Evolutionary conservation across 2,113 vertebrate species (phyloP).

Genomic region (Cheirogaleus medius): DNA sequence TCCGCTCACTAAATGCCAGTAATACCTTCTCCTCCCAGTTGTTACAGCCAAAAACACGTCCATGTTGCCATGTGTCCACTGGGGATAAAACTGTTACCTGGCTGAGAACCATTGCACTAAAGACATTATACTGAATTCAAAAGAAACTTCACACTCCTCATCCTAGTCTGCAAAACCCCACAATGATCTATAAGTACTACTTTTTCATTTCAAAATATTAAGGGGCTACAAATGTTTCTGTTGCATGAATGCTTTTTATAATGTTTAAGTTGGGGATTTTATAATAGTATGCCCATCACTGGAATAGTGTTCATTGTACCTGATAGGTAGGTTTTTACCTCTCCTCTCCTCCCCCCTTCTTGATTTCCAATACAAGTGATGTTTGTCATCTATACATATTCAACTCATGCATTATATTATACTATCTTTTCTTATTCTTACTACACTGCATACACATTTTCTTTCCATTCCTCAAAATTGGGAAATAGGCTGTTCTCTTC

Average conservation of each 20-base stretch:
- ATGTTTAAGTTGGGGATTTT: too few species aligned
- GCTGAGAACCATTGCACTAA: not conserved
- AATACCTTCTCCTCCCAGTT: accelerated
- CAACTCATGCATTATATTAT: not conserved
- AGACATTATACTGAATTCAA: not conserved
- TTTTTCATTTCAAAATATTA: too few species aligned
- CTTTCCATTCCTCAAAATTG: not conserved
- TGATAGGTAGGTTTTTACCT: too few species aligned
- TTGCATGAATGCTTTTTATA: too few species aligned
- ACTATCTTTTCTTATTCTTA: not conserved
- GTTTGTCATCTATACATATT: not conserved
- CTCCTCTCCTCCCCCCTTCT: too few species aligned
- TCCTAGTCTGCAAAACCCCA: not conserved
- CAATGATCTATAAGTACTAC: not conserved
- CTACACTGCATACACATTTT: not conserved
- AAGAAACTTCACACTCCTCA: not conserved
- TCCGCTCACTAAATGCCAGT: not conserved
- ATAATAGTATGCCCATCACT: too few species aligned
- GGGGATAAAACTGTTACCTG: not conserved
- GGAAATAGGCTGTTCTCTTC: not conserved
- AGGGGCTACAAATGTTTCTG: too few species aligned
- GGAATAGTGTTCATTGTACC: too few species aligned
- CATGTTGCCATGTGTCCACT: too few species aligned
- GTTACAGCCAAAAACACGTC: not conserved
- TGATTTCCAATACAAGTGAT: too few species aligned